Base-by-base conservation (phyloP, 2,113 vertebrate species). In the Semnornis frantzii region DNA sequence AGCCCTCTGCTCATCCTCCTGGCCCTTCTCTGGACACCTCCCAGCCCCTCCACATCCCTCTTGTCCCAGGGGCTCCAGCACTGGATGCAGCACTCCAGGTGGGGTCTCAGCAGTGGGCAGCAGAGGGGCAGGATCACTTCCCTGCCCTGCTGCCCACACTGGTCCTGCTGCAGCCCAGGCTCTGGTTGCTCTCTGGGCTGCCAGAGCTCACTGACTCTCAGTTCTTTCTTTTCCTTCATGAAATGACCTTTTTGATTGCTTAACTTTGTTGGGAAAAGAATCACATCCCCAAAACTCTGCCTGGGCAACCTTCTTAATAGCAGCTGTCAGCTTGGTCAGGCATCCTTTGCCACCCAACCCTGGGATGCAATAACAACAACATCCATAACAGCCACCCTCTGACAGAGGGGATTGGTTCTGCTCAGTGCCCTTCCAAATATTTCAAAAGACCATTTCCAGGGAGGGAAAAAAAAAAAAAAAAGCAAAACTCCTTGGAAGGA, bases 251-350 rank as follows among this genome's bases (percentile, higher is more conserved):
- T 86, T 83, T 76, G 24, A 59, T 77, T 71, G 59, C 79, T 89
- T 80, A 86, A 83, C 89, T 87, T 80, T 68, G 85, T 89, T 86
- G 85, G 21, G 59, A 25, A 89, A 73, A 89, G 39, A 89, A 76
- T 82, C 57, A 48, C 14, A 91, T 59, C 68, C 39, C 88, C 91
- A 88, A 83, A 91, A 91, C 85, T 79, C 62, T 19, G 68, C 52
- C 72, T 91, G 81, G 28, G 88, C 71, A 66, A 57, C 88, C 82
- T 82, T 85, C 68, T 57, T 79, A 82, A 82, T 62, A 82, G 93
- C 82, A 75, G 86, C 93, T 79, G 93, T 92, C 93, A 85, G 93
- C 85, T 31, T 7, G 75, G 85, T 18, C 82, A 81, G 89, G 92
- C 92, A 76, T 88, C 85, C 76, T 89, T 39, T 64, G 85, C 81